These are phyloP conservation scores for Halictus quadricinctus DNA, from an alignment of 2,888 invertebrate genomes.

Conservation along the genomic window DNA sequence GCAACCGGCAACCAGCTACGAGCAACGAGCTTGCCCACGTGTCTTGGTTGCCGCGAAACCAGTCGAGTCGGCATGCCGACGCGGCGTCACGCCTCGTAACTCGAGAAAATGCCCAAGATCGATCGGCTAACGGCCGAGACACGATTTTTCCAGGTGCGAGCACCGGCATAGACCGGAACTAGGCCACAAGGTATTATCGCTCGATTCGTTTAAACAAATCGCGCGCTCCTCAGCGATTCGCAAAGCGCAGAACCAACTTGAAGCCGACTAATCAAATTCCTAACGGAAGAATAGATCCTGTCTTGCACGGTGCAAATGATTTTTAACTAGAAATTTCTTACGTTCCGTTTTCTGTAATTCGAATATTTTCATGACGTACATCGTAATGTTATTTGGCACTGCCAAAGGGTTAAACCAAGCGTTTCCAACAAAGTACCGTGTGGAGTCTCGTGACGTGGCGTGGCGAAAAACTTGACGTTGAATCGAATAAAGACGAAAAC, in stretches of 20 bases:
- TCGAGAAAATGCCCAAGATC: constrained; percentile 67
- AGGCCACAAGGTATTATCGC: constrained; percentile 49
- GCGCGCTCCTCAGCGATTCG: neutral
- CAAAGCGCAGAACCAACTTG: neutral
- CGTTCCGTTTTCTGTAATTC: too few species aligned
- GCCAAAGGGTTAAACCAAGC: too few species aligned
- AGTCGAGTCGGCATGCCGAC: constrained; percentile 52
- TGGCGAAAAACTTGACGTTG: too few species aligned
- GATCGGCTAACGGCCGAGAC: constrained; percentile 68
- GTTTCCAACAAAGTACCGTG: too few species aligned
- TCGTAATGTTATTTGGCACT: too few species aligned
- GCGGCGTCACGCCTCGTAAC: constrained; percentile 65
- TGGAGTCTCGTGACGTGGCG: too few species aligned
- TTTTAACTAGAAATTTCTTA: neutral
- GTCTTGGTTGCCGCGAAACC: constrained; percentile 57
- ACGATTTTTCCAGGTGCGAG: constrained; percentile 63
- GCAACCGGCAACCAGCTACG: neutral
- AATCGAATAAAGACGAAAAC: too few species aligned
- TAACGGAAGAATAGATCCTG: neutral
- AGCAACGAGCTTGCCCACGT: constrained; percentile 51
- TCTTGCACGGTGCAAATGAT: neutral
- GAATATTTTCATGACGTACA: too few species aligned
- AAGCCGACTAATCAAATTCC: neutral
- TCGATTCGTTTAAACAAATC: constrained; percentile 23
- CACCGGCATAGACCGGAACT: constrained; percentile 50